Evolutionary conservation across 2,113 vertebrate genomes (phyloP), one percentile per base, ranked within the genome.

Genomic region (Forbesichthys papilliferus): DNA sequence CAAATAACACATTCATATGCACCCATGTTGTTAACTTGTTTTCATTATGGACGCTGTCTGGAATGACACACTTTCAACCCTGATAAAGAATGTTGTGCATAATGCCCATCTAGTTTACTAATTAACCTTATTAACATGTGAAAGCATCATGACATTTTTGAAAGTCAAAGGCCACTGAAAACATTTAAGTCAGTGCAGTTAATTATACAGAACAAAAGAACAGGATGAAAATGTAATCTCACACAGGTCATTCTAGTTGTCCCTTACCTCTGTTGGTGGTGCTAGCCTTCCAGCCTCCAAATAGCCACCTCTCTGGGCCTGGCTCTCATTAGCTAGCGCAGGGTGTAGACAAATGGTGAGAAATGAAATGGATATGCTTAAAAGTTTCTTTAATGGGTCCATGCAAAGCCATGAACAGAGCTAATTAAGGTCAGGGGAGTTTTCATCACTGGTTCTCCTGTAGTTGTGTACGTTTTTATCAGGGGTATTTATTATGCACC

Each of bases 371-470:
- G 82, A 88, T 89, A 85, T 82, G 87, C 85, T 83, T 90, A 91
- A 88, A 88, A 91, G 82, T 87, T 74, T 63, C 75, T 18, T 82
- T 91, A 92, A 91, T 91, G 85, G 87, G 81, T 90, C 91, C 83
- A 88, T 82, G 81, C 71, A 27, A 86, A 83, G 85, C 84, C 72
- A 80, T 86, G 84, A 89, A 87, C 74, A 66, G 70, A 74, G 86
- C 81, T 91, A 91, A 92, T 90, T 91, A 91, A 90, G 87, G 86
- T 92, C 89, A 84, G 75, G 83, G 88, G 87, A 86, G 65, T 85
- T 80, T 71, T 76, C 83, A 83, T 90, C 85, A 75, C 73, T 71
- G 68, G 48, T 75, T 66, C 73, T 80, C 76, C 55, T 59, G 63
- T 58, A 36, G 62, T 83, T 87, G 79, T 88, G 79, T 83, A 84